Conservation (phyloP, 2,113 vertebrate genomes). For the Hypanus sabinus region DNA sequence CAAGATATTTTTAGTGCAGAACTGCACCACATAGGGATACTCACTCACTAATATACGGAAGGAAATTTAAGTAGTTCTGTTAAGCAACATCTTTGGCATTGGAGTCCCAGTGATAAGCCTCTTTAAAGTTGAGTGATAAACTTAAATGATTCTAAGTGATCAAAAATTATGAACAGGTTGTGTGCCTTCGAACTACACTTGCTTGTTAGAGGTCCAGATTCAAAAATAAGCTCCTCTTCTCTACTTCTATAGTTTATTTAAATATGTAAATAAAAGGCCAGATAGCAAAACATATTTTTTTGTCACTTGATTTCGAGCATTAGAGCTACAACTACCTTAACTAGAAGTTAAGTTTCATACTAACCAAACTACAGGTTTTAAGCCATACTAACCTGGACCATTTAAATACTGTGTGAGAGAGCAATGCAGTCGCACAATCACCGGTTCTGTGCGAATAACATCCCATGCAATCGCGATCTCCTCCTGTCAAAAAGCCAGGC, state of each 20-base stretch:
- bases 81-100: not conserved
- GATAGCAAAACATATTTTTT: not conserved
- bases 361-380: not conserved
- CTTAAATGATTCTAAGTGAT: not conserved
- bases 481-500: slow-evolving; percentile 58
- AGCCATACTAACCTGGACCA: slow-evolving; percentile 69
- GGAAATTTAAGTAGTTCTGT: not conserved
- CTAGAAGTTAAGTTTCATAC: not conserved
- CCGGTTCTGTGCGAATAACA: slow-evolving; percentile 77
- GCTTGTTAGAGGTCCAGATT: not conserved
- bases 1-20: not conserved
- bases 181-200: not conserved
- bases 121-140: not conserved
- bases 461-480: slow-evolving; percentile 86
- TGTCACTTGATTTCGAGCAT: not conserved
- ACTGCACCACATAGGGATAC: not conserved
- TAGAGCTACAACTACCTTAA: not conserved
- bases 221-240: not conserved
- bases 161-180: not conserved
- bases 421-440: slow-evolving; percentile 79
- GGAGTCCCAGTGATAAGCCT: not conserved
- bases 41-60: not conserved
- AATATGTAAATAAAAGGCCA: not conserved
- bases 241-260: not conserved
- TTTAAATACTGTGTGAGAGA: slow-evolving; percentile 83